phyloP scores from a whole-genome alignment of 2,888 invertebrate genomes.

The Lasius fuliginosus region DNA sequence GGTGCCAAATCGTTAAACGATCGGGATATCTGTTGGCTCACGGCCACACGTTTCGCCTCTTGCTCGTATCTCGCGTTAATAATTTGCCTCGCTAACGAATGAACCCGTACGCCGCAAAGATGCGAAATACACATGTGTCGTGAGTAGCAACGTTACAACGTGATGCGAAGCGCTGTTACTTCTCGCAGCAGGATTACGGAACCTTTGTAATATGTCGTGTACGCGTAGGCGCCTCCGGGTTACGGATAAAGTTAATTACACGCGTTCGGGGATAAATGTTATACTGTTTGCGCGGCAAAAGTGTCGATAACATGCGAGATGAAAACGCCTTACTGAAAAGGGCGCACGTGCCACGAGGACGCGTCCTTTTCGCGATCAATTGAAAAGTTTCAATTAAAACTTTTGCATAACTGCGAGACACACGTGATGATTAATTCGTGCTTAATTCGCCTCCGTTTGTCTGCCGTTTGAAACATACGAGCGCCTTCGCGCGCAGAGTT shows the following conservation, averaged over 20 bases:
- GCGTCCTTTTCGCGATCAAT: background rate
- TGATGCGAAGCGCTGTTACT: background rate
- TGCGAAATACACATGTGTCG: background rate
- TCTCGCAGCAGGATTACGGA: background rate
- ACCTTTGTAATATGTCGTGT: background rate
- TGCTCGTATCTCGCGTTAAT: slow-evolving; percentile 3
- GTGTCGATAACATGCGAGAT: background rate
- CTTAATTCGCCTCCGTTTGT: slow-evolving; percentile 28
- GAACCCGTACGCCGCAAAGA: slow-evolving; percentile 9
- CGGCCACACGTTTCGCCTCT: background rate
- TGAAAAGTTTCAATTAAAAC: slow-evolving; percentile 44
- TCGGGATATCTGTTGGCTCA: background rate
- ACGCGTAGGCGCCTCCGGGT: background rate
- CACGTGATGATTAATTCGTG: slow-evolving; percentile 43
- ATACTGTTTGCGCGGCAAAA: background rate
- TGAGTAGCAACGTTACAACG: background rate
- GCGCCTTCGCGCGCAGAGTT: slow-evolving; percentile 16
- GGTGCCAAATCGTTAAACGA: background rate
- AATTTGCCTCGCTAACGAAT: slow-evolving; percentile 15
- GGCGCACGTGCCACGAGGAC: background rate
- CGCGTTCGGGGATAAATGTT: background rate
- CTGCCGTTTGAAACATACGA: slow-evolving; percentile 9
- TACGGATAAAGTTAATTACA: slow-evolving; percentile 35
- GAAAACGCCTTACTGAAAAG: background rate
- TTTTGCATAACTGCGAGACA: background rate